These are phyloP conservation scores for Tetragonisca angustula DNA, from an alignment of 2,888 invertebrate species.

Conservation along the genomic window DNA sequence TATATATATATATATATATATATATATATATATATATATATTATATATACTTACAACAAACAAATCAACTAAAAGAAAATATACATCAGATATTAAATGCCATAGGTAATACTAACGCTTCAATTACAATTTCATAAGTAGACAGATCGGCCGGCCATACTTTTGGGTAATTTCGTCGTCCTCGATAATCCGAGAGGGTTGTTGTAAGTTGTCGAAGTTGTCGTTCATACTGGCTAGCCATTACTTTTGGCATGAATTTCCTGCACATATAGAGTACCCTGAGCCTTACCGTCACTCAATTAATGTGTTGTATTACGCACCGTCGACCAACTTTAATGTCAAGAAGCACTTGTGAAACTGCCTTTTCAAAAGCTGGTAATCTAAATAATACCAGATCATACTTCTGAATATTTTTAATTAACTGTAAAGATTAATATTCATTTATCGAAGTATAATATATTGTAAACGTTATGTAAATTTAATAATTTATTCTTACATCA, in stretches of 20 bases:
- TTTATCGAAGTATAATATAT: conserved; percentile 13
- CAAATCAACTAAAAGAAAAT: conserved; percentile 18
- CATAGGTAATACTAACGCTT: conserved; percentile 89
- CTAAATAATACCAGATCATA: conserved; percentile 90
- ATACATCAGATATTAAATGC: conserved; percentile 34
- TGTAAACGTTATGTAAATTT: neutral
- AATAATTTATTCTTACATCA: conserved; percentile 88
- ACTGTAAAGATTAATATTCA: conserved; percentile 85
- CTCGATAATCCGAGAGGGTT: conserved; percentile 91
- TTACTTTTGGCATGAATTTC: conserved; percentile 96
- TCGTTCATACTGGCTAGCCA: conserved; percentile 93
- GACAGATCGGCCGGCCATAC: conserved; percentile 90
- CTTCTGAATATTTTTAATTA: conserved; percentile 92
- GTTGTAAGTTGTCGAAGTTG: conserved; percentile 94
- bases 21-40: neutral
- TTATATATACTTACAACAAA: conserved; percentile 8
- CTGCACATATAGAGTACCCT: conserved; percentile 86
- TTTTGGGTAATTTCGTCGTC: conserved; percentile 88
- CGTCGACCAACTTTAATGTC: conserved; percentile 93
- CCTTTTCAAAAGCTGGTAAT: conserved; percentile 93
- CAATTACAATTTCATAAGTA: conserved; percentile 93
- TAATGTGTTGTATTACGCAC: conserved; percentile 84
- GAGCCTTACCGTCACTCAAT: conserved; percentile 80
- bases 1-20: neutral
- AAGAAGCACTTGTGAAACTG: conserved; percentile 92